Percentiles rank a stretch among this genome's conserved stretches.
These are phyloP conservation scores for Dipodomys spectabilis DNA, from an alignment of 2,113 vertebrate genomes.

Conservation along the genomic window DNA sequence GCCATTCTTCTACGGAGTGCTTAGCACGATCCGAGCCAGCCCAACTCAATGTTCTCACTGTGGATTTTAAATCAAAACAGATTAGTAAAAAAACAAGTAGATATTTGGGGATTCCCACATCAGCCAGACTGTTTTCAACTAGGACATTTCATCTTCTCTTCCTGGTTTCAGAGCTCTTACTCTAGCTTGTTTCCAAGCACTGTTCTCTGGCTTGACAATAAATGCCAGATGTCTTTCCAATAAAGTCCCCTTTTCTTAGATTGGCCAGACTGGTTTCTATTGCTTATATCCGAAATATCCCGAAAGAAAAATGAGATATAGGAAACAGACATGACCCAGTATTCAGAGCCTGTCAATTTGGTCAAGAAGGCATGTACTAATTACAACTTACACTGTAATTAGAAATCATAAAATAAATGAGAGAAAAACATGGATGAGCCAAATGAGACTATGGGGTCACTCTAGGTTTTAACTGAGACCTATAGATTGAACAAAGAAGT, in stretches of 20 bases:
- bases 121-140: constrained; percentile 8
- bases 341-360: background rate
- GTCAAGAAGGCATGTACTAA: background rate
- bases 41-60: constrained; percentile 47
- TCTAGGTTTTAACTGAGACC: background rate
- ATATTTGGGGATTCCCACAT: background rate
- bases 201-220: background rate
- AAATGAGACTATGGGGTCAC: background rate
- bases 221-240: constrained; percentile 18
- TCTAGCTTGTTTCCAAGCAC: constrained; percentile 29
- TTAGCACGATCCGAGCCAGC: background rate
- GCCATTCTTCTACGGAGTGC: background rate
- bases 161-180: constrained; percentile 17
- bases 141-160: constrained; percentile 35
- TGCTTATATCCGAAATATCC: constrained; percentile 34
- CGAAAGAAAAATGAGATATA: background rate
- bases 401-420: constrained; percentile 12
- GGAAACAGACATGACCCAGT: background rate
- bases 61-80: constrained; percentile 64
- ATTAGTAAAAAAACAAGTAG: constrained; percentile 51
- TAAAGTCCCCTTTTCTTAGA: background rate
- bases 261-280: constrained; percentile 48
- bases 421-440: background rate
- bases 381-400: background rate
- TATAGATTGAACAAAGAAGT: background rate